Evolutionary conservation across 2,797 vertebrate genomes (phyloP), one percentile per base, ranked within the genome.

Genomic region (Falco concolor): DNA sequence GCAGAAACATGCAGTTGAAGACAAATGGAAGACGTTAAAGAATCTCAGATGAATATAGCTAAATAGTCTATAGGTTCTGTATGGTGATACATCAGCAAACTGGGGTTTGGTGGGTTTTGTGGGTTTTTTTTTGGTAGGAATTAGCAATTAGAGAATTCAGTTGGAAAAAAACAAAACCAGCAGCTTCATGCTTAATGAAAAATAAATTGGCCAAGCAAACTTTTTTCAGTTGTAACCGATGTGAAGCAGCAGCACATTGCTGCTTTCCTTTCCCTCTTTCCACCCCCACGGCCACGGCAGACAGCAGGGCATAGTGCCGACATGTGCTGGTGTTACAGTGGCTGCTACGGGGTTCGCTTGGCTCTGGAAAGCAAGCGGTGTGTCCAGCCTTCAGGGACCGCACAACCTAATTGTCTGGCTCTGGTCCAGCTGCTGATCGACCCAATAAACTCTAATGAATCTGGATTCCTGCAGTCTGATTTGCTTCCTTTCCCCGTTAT

Each of bases 391-490:
- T 68, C 56, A 75, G 93, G 83, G 87, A 76, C 88, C 6, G 40
- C 73, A 50, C 89, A 79, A 32, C 75, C 81, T 79, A 60, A 92
- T 93, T 94, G 84, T 84, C 95, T 98, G 97, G 93, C 96, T 94
- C 73, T 82, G 76, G 87, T 97, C 95, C 97, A 96, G 95, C 95
- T 73, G 87, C 49, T 92, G 79, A 95, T 90, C 97, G 97, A 96
- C 97, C 96, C 96, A 97, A 91, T 98, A 98, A 98, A 98, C 93
- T 92, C 78, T 75, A 93, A 87, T 94, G 94, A 97, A 97, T 96
- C 96, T 97, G 95, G 95, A 96, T 97, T 97, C 92, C 95, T 79
- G 45, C 84, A 92, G 94, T 97, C 95, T 97, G 96, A 95, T 98
- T 97, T 95, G 96, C 95, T 98, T 97, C 95, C 92, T 95, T 80